These are phyloP conservation scores for Drosophila mettleri DNA, from an alignment of 2,888 invertebrate species.

Conservation along the genomic window DNA sequence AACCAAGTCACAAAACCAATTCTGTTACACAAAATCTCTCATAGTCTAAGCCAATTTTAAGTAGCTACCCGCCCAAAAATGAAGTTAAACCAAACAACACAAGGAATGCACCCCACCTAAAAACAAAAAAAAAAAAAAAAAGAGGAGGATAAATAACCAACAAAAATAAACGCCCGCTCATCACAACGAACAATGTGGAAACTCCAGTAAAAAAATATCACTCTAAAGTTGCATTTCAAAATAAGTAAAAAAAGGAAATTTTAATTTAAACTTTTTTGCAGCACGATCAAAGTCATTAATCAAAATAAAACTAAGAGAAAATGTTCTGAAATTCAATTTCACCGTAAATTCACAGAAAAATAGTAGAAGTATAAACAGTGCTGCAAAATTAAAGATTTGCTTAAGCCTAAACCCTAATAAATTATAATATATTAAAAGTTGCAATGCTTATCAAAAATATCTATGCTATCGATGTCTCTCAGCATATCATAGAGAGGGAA, in stretches of 20 bases:
- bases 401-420: neutral
- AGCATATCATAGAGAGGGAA: neutral
- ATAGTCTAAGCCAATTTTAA: constrained; percentile 62
- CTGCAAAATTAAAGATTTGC: neutral
- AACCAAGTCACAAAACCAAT: constrained; percentile 29
- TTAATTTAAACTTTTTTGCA: neutral
- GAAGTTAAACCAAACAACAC: constrained; percentile 46
- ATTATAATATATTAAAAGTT: neutral
- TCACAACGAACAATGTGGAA: constrained; percentile 17
- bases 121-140: neutral
- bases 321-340: neutral
- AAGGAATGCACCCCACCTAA: constrained; percentile 43
- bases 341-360: neutral
- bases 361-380: neutral
- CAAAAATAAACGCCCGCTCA: neutral
- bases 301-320: neutral
- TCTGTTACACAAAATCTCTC: constrained; percentile 45
- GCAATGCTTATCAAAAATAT: neutral
- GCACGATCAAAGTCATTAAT: constrained; percentile 12
- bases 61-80: constrained; percentile 29
- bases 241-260: neutral
- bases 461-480: neutral
- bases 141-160: neutral
- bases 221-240: constrained; percentile 14
- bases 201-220: constrained; percentile 17